These are phyloP conservation scores for Elmis aenea DNA, from an alignment of 2,888 invertebrate species.

Conservation along the genomic window DNA sequence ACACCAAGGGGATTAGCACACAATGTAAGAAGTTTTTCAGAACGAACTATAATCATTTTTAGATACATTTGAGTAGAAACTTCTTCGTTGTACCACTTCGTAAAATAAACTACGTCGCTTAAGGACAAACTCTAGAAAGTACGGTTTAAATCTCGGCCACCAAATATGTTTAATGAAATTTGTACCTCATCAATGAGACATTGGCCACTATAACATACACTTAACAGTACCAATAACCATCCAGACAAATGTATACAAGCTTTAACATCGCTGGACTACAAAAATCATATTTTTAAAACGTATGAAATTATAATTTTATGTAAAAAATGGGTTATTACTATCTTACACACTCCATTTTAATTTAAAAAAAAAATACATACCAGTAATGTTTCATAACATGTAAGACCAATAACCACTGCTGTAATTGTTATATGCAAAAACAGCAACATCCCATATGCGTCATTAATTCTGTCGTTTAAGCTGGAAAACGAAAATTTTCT, in stretches of 20 bases:
- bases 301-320: too few relatives aligned
- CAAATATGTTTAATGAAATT: background rate
- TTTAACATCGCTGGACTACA: background rate
- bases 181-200: slow-evolving; percentile 2
- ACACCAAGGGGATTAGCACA: background rate
- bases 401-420: background rate
- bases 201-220: slow-evolving; percentile 1
- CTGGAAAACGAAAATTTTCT: too few relatives aligned
- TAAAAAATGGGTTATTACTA: too few relatives aligned
- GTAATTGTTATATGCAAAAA: background rate
- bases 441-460: background rate
- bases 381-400: background rate
- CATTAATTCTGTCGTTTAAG: background rate
- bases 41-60: background rate
- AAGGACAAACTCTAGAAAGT: background rate
- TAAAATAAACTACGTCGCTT: background rate
- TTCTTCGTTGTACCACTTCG: slow-evolving; percentile 1
- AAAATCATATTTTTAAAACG: background rate
- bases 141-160: background rate
- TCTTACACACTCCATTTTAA: too few relatives aligned
- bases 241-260: background rate
- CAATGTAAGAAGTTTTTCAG: background rate
- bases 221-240: slow-evolving; percentile 1
- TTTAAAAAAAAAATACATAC: background rate
- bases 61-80: slow-evolving; percentile 1